Conservation (phyloP, 2,888 invertebrate genomes). For the Eilema griseolum region DNA sequence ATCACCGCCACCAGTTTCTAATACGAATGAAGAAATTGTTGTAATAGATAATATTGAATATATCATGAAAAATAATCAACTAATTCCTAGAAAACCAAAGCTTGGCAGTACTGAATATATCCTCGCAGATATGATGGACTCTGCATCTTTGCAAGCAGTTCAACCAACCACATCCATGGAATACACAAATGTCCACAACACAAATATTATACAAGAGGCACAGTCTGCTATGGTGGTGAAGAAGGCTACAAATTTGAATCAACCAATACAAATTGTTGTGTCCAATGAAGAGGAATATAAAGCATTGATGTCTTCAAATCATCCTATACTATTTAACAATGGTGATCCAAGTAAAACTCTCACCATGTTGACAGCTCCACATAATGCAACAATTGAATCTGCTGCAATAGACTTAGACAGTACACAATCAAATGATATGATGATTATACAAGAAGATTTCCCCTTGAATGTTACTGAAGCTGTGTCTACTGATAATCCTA, state of each 20-base stretch:
- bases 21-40: constrained; percentile 67
- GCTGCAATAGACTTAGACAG: constrained; percentile 77
- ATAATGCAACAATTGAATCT: constrained; percentile 63
- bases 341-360: constrained; percentile 73
- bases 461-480: constrained; percentile 85
- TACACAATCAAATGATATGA: constrained; percentile 87
- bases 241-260: constrained; percentile 66
- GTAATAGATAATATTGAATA: constrained; percentile 88
- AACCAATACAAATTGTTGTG: constrained; percentile 82
- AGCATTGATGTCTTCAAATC: constrained; percentile 78
- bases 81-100: constrained; percentile 66
- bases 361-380: constrained; percentile 73
- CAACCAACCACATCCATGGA: constrained; percentile 67
- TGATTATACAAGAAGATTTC: constrained; percentile 88
- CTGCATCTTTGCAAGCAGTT: constrained; percentile 59
- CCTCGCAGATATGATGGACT: constrained; percentile 62
- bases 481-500: constrained; percentile 84
- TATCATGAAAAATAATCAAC: constrained; percentile 78
- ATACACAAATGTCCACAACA: constrained; percentile 60
- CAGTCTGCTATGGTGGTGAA: constrained; percentile 66
- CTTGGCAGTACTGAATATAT: constrained; percentile 60
- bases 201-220: constrained; percentile 56
- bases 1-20: constrained; percentile 29
- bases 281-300: constrained; percentile 84
- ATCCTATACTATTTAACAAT: constrained; percentile 80